phyloP scores from a whole-genome alignment of 2,888 invertebrate species.

The Drosophila limbata region DNA sequence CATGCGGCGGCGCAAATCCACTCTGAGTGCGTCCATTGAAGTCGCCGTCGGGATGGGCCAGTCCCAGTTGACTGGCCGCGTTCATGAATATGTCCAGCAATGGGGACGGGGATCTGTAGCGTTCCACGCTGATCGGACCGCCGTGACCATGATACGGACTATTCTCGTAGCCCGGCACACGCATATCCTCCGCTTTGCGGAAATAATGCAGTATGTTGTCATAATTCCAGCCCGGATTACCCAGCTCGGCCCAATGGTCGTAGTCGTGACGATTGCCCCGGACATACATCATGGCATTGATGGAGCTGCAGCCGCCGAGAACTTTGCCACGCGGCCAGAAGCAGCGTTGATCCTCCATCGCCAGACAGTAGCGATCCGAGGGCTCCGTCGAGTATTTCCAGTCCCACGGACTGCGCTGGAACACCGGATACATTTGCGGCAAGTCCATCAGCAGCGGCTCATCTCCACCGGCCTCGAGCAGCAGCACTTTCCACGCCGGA shows the following conservation, averaged over 20 bases:
- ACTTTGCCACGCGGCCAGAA: slow-evolving; percentile 93
- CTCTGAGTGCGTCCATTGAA: slow-evolving; percentile 92
- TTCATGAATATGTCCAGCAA: slow-evolving; percentile 89
- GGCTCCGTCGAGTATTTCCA: slow-evolving; percentile 94
- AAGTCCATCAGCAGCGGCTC: slow-evolving; percentile 90
- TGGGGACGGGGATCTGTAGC: slow-evolving; percentile 90
- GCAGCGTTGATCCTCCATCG: slow-evolving; percentile 88
- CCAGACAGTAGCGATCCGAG: slow-evolving; percentile 89
- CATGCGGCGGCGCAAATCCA: slow-evolving; percentile 92
- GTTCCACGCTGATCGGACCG: slow-evolving; percentile 91
- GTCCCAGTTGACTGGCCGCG: slow-evolving; percentile 89
- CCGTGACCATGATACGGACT: slow-evolving; percentile 89
- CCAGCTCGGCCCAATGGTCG: slow-evolving; percentile 92
- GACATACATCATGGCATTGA: slow-evolving; percentile 96
- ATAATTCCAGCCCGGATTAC: slow-evolving; percentile 92
- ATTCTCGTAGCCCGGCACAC: slow-evolving; percentile 86
- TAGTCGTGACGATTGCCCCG: slow-evolving; percentile 94
- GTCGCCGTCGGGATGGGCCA: slow-evolving; percentile 88
- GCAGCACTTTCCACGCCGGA: slow-evolving; percentile 89
- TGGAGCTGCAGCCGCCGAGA: slow-evolving; percentile 92
- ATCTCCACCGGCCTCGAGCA: slow-evolving; percentile 93
- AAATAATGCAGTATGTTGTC: slow-evolving; percentile 91
- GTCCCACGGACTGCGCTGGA: slow-evolving; percentile 91
- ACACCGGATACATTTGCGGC: slow-evolving; percentile 89
- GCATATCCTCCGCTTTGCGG: slow-evolving; percentile 92